Conservation (phyloP, 2,888 invertebrate species). For the Petrolisthes manimaculis region DNA sequence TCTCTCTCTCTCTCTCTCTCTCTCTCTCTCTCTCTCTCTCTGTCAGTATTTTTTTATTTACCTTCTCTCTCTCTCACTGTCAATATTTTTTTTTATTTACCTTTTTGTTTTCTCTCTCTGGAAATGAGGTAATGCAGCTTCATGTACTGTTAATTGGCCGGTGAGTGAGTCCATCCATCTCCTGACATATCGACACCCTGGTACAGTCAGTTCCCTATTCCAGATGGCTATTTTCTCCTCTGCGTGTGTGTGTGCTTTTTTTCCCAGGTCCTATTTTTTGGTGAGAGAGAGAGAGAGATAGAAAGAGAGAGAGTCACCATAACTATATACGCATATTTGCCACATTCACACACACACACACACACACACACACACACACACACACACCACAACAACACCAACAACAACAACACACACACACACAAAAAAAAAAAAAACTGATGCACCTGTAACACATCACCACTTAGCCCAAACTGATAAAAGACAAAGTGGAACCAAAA, state of each 20-base stretch:
- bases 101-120: conserved; percentile 3
- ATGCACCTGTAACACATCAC: too few relatives aligned
- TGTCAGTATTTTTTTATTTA: neutral
- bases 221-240: neutral
- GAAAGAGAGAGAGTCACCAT: too few relatives aligned
- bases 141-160: conserved; percentile 32
- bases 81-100: conserved; percentile 1
- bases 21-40: neutral
- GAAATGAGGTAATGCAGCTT: conserved; percentile 17
- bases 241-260: neutral
- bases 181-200: neutral
- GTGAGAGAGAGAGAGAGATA: neutral
- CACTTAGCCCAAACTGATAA: too few relatives aligned
- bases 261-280: neutral
- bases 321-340: too few relatives aligned
- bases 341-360: too few relatives aligned
- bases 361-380: too few relatives aligned
- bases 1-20: neutral
- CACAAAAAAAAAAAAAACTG: neutral
- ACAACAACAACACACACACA: neutral
- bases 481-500: too few relatives aligned
- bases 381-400: too few relatives aligned
- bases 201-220: too few relatives aligned
- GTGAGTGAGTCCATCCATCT: neutral
- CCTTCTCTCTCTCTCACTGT: neutral